phyloP scores from a whole-genome alignment of 1,140 invertebrate species.

The Drosophila oshimai region DNA sequence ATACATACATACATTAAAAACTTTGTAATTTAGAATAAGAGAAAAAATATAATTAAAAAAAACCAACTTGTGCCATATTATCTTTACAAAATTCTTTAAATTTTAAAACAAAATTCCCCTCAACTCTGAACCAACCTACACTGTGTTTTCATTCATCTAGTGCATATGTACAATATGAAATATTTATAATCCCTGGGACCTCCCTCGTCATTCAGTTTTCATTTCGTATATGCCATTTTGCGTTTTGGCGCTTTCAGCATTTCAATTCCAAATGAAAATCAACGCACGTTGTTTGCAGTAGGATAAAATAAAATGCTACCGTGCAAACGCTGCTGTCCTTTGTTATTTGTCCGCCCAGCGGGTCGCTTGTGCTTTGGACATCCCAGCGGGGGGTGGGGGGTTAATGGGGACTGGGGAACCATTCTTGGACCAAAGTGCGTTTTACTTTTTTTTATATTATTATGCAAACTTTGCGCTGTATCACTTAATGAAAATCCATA shows the following conservation, averaged over 20 bases:
- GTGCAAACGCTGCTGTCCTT: conserved; percentile 39
- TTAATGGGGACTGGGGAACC: not conserved
- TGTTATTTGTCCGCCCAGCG: conserved; percentile 40
- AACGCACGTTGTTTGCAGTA: conserved; percentile 48
- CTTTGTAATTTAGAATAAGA: too few species aligned
- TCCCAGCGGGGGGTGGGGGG: not conserved
- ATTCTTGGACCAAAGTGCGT: not conserved
- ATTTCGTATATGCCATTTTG: not conserved
- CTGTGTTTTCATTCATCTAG: conserved; percentile 39
- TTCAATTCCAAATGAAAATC: conserved; percentile 75
- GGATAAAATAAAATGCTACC: conserved; percentile 36
- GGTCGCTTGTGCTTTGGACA: not conserved
- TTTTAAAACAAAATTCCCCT: too few species aligned
- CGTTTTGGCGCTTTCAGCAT: conserved; percentile 23
- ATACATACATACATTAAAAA: too few species aligned
- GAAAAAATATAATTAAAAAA: too few species aligned
- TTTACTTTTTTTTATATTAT: not conserved
- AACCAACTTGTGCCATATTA: too few species aligned
- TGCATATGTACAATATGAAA: conserved; percentile 61
- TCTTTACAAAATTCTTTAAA: not conserved
- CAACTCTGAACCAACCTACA: not conserved
- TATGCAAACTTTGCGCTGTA: conserved; percentile 16
- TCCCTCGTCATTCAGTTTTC: not conserved
- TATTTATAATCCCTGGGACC: conserved; percentile 52
- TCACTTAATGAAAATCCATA: conserved; percentile 52